phyloP scores from a whole-genome alignment of 2,113 vertebrate species.

The Illadopsis cleaveri region DNA sequence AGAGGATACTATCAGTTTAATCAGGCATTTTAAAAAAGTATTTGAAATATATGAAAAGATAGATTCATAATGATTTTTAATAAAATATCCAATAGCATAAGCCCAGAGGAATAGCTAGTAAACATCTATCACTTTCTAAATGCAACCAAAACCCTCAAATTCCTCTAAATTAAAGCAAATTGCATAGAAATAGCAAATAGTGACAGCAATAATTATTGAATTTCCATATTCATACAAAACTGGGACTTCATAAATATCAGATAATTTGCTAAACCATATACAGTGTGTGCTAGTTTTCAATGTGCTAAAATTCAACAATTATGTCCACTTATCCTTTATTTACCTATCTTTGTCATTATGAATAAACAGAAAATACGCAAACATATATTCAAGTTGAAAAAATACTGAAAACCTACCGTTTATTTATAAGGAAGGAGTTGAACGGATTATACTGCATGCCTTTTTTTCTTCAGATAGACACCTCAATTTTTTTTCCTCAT shows the following conservation, averaged over 20 bases:
- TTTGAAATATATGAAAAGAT: not conserved
- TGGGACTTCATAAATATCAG: not conserved
- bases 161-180: not conserved
- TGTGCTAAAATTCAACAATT: not conserved
- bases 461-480: not conserved
- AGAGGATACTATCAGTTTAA: not conserved
- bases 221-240: not conserved
- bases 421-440: not conserved
- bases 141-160: not conserved
- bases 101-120: not conserved
- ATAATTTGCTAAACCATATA: not conserved
- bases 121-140: not conserved
- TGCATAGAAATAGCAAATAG: not conserved
- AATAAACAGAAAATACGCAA: not conserved
- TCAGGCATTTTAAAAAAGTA: rapidly evolving
- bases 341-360: not conserved
- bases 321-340: not conserved
- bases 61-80: not conserved
- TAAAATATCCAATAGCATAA: not conserved
- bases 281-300: not conserved
- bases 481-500: not conserved
- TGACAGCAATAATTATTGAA: not conserved
- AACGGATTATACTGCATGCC: not conserved
- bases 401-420: not conserved
- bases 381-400: not conserved